Evolutionary conservation across 2,888 invertebrate species (phyloP).

Genomic region (Stomorhina lunata): DNA sequence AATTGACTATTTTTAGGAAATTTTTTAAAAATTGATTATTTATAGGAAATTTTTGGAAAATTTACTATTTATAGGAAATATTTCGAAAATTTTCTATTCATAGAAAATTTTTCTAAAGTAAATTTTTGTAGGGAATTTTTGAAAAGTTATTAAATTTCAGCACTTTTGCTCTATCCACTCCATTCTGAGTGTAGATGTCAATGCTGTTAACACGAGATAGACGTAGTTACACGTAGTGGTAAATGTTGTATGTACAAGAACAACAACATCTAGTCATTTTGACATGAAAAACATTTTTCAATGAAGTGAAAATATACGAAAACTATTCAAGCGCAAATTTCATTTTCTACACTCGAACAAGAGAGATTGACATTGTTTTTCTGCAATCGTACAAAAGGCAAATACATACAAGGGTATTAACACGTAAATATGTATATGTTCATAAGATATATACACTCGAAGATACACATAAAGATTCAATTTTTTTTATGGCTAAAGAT

Average conservation of each 20-base stretch:
- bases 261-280: constrained; percentile 8
- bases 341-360: constrained; percentile 11
- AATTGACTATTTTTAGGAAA: no score
- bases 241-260: background rate
- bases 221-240: background rate
- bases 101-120: no score
- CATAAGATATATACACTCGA: background rate
- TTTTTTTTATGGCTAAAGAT: constrained; percentile 11
- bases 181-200: background rate
- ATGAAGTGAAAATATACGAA: constrained; percentile 48
- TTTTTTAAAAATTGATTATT: no score
- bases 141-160: no score
- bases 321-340: constrained; percentile 52
- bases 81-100: no score
- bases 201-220: background rate
- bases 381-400: background rate
- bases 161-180: background rate
- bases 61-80: no score
- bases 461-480: background rate
- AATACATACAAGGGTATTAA: background rate
- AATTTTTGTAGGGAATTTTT: no score
- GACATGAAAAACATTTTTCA: constrained; percentile 45
- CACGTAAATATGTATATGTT: background rate
- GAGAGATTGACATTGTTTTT: background rate
- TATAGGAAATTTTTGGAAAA: no score